Evolutionary conservation across 2,888 invertebrate species (phyloP), one percentile per base, ranked within the genome.

Genomic region (Parthenolecanium corni): DNA sequence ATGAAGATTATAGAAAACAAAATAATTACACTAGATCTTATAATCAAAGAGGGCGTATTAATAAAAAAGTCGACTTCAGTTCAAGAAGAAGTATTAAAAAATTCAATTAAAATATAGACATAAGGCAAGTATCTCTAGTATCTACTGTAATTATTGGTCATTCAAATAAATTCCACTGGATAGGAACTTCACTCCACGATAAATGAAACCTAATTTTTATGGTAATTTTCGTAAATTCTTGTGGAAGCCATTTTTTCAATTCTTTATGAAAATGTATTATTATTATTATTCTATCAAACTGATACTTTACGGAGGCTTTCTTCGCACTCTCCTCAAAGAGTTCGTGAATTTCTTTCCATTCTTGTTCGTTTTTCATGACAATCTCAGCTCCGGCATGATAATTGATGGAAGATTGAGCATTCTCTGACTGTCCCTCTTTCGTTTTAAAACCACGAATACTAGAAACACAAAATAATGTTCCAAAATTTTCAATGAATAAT

Each of bases 301-400:
- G n/a, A n/a, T n/a, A n/a, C n/a, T n/a, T n/a, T n/a, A n/a, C n/a
- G n/a, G n/a, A n/a, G 9, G 85, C 84, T 68, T 76, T 76, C 25
- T 71, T 71, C 0, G 78, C 76, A 71, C 85, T 87, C 56, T 76
- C 77, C 68, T 86, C 85, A 1, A 84, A 82, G 64, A 81, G 76
- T 66, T 79, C 77, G 67, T 86, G 86, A 51, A 86, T 71, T 68
- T 82, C 80, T 18, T 78, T 80, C 87, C 87, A 88, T 66, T 83
- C 77, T 52, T 80, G 75, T 72, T 86, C 85, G 72, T 83, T 86
- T 72, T 83, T 81, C 66, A 81, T 79, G 52, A 87, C 73, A 65
- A 86, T 74, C 66, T 81, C 81, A 36, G 81, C 81, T 4, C 86
- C 87, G 67, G 84, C 84, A 70, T 82, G 79, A 56, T 76, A 74